phyloP scores from a whole-genome alignment of 1,140 invertebrate species.

The Heterodera schachtii region DNA sequence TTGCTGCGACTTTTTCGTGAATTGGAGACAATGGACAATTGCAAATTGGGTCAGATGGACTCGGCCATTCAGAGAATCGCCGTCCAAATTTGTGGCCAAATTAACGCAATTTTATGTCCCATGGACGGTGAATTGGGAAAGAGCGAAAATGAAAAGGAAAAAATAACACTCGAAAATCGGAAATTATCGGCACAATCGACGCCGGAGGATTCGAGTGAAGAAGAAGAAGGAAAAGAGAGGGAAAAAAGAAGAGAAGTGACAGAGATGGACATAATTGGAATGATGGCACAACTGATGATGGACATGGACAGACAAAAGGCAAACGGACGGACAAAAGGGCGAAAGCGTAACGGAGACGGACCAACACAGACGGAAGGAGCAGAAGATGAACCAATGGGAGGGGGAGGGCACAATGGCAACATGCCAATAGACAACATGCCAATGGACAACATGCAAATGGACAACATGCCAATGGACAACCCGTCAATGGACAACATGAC shows the following conservation, averaged over 20 bases:
- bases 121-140: background rate
- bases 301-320: background rate
- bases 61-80: background rate
- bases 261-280: background rate
- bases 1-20: background rate
- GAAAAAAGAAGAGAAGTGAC: background rate
- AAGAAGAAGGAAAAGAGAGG: background rate
- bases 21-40: background rate
- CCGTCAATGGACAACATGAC: too few relatives aligned
- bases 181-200: slow-evolving; percentile 13
- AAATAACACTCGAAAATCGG: background rate
- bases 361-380: background rate
- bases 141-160: background rate
- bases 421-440: too few relatives aligned
- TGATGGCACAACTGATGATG: background rate
- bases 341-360: too few relatives aligned
- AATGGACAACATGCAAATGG: too few relatives aligned
- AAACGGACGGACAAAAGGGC: background rate
- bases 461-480: too few relatives aligned
- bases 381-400: background rate
- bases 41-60: background rate
- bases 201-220: slow-evolving; percentile 16
- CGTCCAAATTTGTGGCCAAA: background rate
- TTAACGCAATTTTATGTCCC: background rate
- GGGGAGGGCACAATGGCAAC: too few relatives aligned